Evolutionary conservation across 2,113 vertebrate species (phyloP).

Genomic region (Brachypodius melanocephalos): DNA sequence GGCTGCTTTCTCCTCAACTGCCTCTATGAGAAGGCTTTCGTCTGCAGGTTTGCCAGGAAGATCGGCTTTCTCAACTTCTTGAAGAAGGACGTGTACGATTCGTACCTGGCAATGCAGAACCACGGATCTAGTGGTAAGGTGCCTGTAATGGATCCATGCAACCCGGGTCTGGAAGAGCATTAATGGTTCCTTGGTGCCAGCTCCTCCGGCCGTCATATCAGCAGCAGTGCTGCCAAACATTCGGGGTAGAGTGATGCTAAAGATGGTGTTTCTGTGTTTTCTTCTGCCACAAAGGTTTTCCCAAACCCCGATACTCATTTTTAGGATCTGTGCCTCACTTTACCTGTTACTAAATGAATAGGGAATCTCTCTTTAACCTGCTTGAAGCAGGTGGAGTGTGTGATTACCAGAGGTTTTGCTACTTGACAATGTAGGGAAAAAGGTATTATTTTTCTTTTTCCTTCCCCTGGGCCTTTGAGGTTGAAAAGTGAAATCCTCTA

Average conservation of each 20-base stretch:
- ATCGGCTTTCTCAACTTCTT: slow-evolving; percentile 83
- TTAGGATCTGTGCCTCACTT: neutral
- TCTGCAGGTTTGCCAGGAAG: slow-evolving; percentile 85
- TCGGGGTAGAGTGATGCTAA: neutral
- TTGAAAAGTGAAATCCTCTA: slow-evolving; percentile 39
- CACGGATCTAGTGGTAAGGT: slow-evolving; percentile 62
- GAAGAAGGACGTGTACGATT: slow-evolving; percentile 72
- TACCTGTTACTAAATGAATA: neutral
- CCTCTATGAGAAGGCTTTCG: slow-evolving; percentile 86
- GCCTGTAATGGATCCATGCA: neutral
- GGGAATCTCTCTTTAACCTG: neutral
- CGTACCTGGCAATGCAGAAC: slow-evolving; percentile 62
- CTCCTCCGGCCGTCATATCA: neutral
- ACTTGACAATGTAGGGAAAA: neutral
- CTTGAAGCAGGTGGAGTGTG: neutral
- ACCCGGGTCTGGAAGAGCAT: neutral
- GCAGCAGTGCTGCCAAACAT: neutral
- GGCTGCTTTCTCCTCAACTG: slow-evolving; percentile 90
- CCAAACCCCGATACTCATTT: neutral
- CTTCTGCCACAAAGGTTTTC: neutral
- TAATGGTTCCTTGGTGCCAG: neutral
- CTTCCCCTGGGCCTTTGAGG: neutral
- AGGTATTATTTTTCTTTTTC: neutral
- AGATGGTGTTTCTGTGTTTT: neutral
- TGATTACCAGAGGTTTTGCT: neutral